Evolutionary conservation across 2,888 invertebrate species (phyloP), one percentile per base, ranked within the genome.

Genomic region (Cenopis cana): DNA sequence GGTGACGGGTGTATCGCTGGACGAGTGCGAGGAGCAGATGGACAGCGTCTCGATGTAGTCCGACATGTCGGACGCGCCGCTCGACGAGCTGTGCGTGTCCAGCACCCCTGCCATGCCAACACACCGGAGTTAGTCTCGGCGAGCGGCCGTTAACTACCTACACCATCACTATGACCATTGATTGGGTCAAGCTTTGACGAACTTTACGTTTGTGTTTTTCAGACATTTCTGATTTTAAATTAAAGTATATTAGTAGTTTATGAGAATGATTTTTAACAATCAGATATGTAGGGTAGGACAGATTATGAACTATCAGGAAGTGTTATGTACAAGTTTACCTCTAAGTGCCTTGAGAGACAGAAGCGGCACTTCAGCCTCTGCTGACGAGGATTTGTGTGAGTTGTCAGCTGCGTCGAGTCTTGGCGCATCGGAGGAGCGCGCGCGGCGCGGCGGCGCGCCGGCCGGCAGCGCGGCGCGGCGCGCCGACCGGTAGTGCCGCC

Each of bases 41-140:
- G 97, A 97, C 24, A 97, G 89, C 10, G 97, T 97, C 86, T 97
- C 97, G 80, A 97, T 97, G 85, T 97, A 97, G 90, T 97, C 97
- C 4, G 97, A 97, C 97, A 97, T 97, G 83, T 97, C 97, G 0
- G 97, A 97, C 9, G 97, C 96, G 24, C 97, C 97, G 82, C 97
- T 97, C 82, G 97, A 97, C 12, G 97, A 97, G 80, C 97, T 97
- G 81, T 95, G 95, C 38, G 96, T 95, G 82, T 95, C 96, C 78
- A 94, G 89, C 74, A 89, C 82, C n/a, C 89, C 91, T 90, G 78
- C 57, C n/a, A n/a, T n/a, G n/a, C n/a, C n/a, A n/a, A n/a, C n/a
- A n/a, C n/a, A n/a, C n/a, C n/a, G n/a, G n/a, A n/a, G n/a, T n/a
- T n/a, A n/a, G n/a, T n/a, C n/a, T n/a, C n/a, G n/a, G n/a, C n/a